These are phyloP conservation scores for Steromphala cineraria DNA, from an alignment of 2,888 invertebrate genomes.

Conservation along the genomic window DNA sequence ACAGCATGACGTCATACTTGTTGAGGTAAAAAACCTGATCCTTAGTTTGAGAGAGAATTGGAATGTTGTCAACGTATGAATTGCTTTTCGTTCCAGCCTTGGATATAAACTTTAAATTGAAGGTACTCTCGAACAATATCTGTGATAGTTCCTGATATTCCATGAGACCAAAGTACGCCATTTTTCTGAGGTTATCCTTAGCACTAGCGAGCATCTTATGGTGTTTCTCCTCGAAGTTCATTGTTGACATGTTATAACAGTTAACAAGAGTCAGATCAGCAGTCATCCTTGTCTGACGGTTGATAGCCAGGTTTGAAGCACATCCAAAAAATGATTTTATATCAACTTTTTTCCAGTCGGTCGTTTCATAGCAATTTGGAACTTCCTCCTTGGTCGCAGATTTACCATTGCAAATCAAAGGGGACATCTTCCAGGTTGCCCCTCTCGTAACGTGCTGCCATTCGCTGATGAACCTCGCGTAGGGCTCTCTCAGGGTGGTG, in stretches of 20 bases:
- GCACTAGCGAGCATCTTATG: constrained; percentile 93
- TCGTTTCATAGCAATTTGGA: constrained; percentile 80
- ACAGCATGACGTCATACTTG: constrained; percentile 92
- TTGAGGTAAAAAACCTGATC: constrained; percentile 84
- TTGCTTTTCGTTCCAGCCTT: constrained; percentile 76
- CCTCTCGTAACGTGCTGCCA: constrained; percentile 97
- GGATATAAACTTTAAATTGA: constrained; percentile 62
- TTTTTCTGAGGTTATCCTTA: constrained; percentile 90
- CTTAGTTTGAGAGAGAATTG: constrained; percentile 79
- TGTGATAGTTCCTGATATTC: constrained; percentile 87
- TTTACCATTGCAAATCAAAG: constrained; percentile 82
- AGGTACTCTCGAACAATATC: constrained; percentile 71
- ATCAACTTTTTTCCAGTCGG: constrained; percentile 86
- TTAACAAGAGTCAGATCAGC: constrained; percentile 95
- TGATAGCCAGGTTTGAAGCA: constrained; percentile 93
- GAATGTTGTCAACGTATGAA: no score
- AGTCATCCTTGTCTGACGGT: constrained; percentile 97
- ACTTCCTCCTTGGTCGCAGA: constrained; percentile 87
- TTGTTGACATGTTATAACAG: constrained; percentile 86
- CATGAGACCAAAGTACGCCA: constrained; percentile 98
- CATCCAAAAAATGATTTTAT: constrained; percentile 94
- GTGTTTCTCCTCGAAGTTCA: constrained; percentile 51
- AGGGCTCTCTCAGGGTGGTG: constrained; percentile 94
- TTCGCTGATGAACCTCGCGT: constrained; percentile 94
- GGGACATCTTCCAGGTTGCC: constrained; percentile 93